These are phyloP conservation scores for Prosapia bicincta DNA, from an alignment of 2,888 invertebrate species.

Conservation along the genomic window DNA sequence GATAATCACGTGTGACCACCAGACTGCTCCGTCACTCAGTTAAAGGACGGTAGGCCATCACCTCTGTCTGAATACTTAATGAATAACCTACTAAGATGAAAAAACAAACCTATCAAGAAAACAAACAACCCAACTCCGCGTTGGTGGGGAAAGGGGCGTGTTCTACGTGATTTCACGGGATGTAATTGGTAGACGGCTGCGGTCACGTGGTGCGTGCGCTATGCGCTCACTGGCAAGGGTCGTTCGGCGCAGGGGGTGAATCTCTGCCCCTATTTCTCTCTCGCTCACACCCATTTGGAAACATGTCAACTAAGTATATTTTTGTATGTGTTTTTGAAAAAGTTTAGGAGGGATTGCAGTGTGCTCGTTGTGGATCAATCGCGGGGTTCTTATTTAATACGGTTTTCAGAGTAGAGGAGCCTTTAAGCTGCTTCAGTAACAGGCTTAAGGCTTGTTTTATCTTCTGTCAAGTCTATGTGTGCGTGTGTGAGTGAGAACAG, in stretches of 20 bases:
- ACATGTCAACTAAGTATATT: constrained; percentile 39
- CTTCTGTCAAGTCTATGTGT: constrained; percentile 20
- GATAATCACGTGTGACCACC: neutral
- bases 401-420: constrained; percentile 30
- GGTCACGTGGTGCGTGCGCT: constrained; percentile 18
- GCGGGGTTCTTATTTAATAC: constrained; percentile 34
- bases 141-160: constrained; percentile 25
- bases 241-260: neutral
- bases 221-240: constrained; percentile 23
- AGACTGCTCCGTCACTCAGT: neutral
- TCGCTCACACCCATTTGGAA: constrained; percentile 33
- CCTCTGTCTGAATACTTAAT: constrained; percentile 10
- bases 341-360: constrained; percentile 35
- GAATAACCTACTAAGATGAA: constrained; percentile 10
- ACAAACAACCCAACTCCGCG: neutral
- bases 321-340: constrained; percentile 39
- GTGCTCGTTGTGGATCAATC: constrained; percentile 33
- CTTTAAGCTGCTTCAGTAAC: constrained; percentile 35
- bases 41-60: neutral
- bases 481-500: constrained; percentile 22
- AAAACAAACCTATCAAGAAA: constrained; percentile 10
- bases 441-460: constrained; percentile 36
- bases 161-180: neutral
- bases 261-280: constrained; percentile 28
- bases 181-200: constrained; percentile 10